Base-by-base conservation (phyloP, 37 sponge, comb jelly and placozoan species). In the Petrosia ficiformis region DNA sequence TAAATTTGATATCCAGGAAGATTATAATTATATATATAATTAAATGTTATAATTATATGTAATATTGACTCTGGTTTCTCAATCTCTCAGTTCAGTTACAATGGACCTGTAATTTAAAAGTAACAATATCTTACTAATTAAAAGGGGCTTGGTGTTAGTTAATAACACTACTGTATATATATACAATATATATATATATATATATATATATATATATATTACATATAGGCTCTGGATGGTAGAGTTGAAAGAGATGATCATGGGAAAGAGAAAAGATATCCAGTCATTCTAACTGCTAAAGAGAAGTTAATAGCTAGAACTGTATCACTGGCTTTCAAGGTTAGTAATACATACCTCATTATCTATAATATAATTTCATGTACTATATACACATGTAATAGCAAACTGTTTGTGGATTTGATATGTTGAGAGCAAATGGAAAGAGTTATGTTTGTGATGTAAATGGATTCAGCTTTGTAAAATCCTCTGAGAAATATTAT, bases 381-480 rank as follows among this genome's bases (percentile, higher is more conserved):
- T 16, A 16, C 29, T 35, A 24, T 19, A 16, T 30, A 19, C 38
- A 3, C 63, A 44, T 35, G 8, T 52, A 33, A 31, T 77, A 95
- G 94, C 97, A 97, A 87, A 90, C 88, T 44, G 94, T 97, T 36
- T 97, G 97, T 81, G 97, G 97, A 1, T 97, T 97, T 77, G 97
- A 97, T 67, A 69, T 97, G 78, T 88, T 97, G 19, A 75, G 97
- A 32, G 77, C 97, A 24, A 93, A 93, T 77, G 97, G 94, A 21
- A 93, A 93, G 73, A 85, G 86, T 54, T 97, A 97, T 66, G 97
- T 97, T 52, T 97, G 97, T 85, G 97, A 97, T 39, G 97, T 97
- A 25, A 97, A 97, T 71, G 97, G 97, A 42, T 97, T 97, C 84
- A 97, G 97, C 78, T 93, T 97, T 70, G 97, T 97, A 34, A 97